Base-by-base conservation (phyloP, 2,113 vertebrate species). In the Stictonetta naevosa region DNA sequence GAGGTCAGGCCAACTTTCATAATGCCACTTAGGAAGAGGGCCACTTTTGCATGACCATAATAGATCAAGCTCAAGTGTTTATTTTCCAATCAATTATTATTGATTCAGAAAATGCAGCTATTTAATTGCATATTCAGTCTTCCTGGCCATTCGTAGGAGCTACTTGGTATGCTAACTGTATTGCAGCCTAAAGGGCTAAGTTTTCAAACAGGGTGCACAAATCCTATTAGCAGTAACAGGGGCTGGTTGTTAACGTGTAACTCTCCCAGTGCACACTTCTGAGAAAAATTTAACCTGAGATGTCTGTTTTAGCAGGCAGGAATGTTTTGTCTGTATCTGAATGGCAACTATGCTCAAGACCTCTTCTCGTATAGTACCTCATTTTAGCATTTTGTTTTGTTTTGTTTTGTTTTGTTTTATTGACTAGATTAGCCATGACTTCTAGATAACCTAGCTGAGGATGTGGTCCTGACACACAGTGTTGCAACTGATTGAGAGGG, bases 41-140 rank as follows among this genome's bases (percentile, higher is more conserved):
- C 34, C 20, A 77, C 33, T 85, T 95, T 79, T 69, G 55, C 83
- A 78, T 80, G 79, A 93, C 83, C 95, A 59, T 96, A 90, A 94
- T 63, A 97, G 92, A 97, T 95, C 88, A 97, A 96, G 53, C 63
- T 88, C 85, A 95, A 92, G 94, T 95, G 93, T 96, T 97, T 97
- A 87, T 88, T 97, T 97, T 97, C 93, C 86, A 94, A 96, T 97
- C 96, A 96, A 86, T 97, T 95, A 53, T 84, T 93, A 98, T 92
- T 86, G 97, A 97, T 97, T 96, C 77, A 88, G 90, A 88, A 97
- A 94, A 93, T 13, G 19, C 29, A 66, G 82, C 17, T 88, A 79
- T 93, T 97, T 97, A 97, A 96, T 95, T 95, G 82, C 93, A 83
- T 83, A 79, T 95, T 96, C 79, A 75, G 64, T 96, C 80, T 84